Conservation (phyloP, 2,113 vertebrate species). For the Ctenodactylus gundi region DNA sequence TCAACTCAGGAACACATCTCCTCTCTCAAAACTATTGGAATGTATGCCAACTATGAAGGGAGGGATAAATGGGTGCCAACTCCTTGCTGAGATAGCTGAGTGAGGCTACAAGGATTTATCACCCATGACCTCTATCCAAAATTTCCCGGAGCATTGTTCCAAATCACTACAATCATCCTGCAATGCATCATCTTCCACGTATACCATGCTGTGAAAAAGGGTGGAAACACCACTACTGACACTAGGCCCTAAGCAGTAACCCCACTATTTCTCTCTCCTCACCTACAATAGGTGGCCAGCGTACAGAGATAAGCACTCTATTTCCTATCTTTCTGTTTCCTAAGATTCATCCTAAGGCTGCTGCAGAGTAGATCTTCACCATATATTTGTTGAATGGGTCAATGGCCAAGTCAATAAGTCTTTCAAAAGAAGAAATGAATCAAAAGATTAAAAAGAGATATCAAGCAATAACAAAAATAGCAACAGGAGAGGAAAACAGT, state of each 20-base stretch:
- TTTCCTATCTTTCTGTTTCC: not conserved
- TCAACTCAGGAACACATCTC: not conserved
- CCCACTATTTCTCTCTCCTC: fast-evolving
- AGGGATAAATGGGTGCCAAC: not conserved
- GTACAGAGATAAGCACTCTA: not conserved
- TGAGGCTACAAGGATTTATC: not conserved
- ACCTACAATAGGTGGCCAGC: not conserved
- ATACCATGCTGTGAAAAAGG: not conserved
- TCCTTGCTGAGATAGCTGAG: not conserved
- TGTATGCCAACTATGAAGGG: not conserved
- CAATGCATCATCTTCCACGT: not conserved
- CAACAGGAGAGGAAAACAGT: not conserved
- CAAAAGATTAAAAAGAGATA: constrained; percentile 5
- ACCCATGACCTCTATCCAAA: not conserved
- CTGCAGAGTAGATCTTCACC: not conserved
- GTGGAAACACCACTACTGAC: not conserved
- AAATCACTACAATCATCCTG: not conserved
- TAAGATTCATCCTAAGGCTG: not conserved
- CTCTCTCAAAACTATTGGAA: not conserved
- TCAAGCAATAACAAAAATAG: not conserved
- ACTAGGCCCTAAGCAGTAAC: not conserved
- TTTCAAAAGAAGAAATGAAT: constrained; percentile 44
- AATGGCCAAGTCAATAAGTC: not conserved
- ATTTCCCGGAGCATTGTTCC: not conserved
- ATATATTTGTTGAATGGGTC: constrained; percentile 5